Evolutionary conservation across 2,113 vertebrate species (phyloP).

Genomic region (Oncorhynchus masou): DNA sequence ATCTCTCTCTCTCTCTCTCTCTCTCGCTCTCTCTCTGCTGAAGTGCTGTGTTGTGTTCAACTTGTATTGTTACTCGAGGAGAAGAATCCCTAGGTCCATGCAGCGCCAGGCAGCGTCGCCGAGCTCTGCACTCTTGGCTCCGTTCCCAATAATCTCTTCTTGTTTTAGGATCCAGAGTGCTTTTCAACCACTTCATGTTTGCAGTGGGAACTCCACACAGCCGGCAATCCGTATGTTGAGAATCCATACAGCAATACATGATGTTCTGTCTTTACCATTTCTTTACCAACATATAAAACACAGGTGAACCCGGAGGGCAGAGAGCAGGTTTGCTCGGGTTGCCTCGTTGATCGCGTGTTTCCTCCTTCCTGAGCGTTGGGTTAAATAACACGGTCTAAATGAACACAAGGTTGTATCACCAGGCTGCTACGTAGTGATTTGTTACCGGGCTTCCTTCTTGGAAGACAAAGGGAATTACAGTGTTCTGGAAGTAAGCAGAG

Average conservation of each 20-base stretch:
- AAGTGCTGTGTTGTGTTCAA: conserved; percentile 74
- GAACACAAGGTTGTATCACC: too few species aligned
- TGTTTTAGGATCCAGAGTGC: conserved; percentile 80
- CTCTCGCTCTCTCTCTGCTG: conserved; percentile 8
- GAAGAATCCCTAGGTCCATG: conserved; percentile 79
- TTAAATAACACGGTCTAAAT: too few species aligned
- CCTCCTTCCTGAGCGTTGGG: too few species aligned
- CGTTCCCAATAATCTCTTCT: conserved; percentile 81
- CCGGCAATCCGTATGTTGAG: conserved; percentile 81
- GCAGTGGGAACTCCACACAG: conserved; percentile 83
- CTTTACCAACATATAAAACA: conserved; percentile 18
- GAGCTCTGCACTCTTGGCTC: conserved; percentile 75
- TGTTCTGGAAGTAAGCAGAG: too few species aligned
- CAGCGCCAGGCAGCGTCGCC: conserved; percentile 65
- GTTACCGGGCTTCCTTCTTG: too few species aligned
- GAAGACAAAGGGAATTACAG: too few species aligned
- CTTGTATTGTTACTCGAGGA: conserved; percentile 81
- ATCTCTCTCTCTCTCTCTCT: background rate
- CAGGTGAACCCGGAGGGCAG: background rate
- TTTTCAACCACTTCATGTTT: conserved; percentile 84
- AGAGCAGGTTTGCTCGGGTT: background rate
- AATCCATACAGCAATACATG: conserved; percentile 14
- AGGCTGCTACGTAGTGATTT: too few species aligned
- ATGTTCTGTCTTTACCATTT: background rate
- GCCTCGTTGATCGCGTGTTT: too few species aligned